Base-by-base conservation (phyloP, 2,888 invertebrate species). In the Drosophila kuntzei region DNA sequence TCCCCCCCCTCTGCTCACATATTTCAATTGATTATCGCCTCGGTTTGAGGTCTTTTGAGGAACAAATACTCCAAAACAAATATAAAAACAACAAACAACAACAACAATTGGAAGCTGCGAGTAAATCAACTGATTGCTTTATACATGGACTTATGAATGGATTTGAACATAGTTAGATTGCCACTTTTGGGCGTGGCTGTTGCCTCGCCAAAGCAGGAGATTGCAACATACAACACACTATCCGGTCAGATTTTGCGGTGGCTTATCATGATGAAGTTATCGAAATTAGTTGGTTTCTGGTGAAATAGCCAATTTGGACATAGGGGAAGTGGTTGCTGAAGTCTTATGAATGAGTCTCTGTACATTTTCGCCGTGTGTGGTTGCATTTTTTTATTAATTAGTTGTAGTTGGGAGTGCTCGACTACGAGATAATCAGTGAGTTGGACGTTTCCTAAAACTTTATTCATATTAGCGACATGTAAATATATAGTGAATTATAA, bases 1-100 rank as follows among this genome's bases (percentile, higher is more conserved):
- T 58, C 47, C 58, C 61, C 73, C 50, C 64, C 58, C 53, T 20
- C 55, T 34, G 9, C 37, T 16, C 57, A 44, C 55, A 65, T 66
- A 54, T 66, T 70, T 73, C 69, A 79, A 74, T 75, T 79, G 79
- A 53, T 77, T 72, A 67, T 67, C 68, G 70, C 60, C 73, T 46
- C 27, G 22, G n/a, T 18, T 39, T 32, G 59, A 27, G 39, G 37
- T 36, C 47, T 47, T 39, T 60, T 57, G 68, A 79, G 85, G 82
- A 85, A 85, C 32, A 47, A 47, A 60, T 49, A 36, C 2, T 34
- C 8, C 37, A 29, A 34, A 47, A 47, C 46, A 47, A 64, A 57
- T 46, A 14, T 49, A 53, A 43, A 29, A 60, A 36, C 57, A 36
- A 41, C 67, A 75, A 60, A 12, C 29, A 29, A 27, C 27, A 32